Percentiles rank a stretch among this genome's conserved stretches.
Conservation (phyloP, 2,113 vertebrate species). For the Oophaga pumilio region DNA sequence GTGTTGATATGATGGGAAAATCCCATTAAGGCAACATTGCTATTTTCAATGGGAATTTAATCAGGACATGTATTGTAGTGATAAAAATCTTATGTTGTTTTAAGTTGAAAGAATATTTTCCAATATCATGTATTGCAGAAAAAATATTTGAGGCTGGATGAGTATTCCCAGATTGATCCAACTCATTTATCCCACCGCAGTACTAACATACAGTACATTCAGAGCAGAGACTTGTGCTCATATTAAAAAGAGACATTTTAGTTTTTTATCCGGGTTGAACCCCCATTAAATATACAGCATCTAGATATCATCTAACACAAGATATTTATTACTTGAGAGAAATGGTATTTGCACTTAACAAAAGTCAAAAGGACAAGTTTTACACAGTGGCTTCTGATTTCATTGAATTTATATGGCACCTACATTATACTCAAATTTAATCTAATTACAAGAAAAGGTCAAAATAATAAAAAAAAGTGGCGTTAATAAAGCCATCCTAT, state of each 20-base stretch:
- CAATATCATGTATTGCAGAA: too few species aligned
- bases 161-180: background rate
- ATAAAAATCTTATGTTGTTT: too few species aligned
- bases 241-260: background rate
- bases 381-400: slow-evolving; percentile 52
- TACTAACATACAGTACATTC: background rate
- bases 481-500: slow-evolving; percentile 43
- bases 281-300: background rate
- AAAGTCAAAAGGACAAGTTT: slow-evolving; percentile 49
- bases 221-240: background rate
- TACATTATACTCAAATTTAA: slow-evolving; percentile 61
- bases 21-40: too few species aligned
- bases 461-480: slow-evolving; percentile 62
- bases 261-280: background rate
- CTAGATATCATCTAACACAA: background rate
- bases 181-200: background rate
- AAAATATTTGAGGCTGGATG: too few species aligned
- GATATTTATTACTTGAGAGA: slow-evolving; percentile 5
- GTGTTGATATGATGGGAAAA: too few species aligned
- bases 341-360: slow-evolving; percentile 18
- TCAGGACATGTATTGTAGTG: too few species aligned
- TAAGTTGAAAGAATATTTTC: too few species aligned
- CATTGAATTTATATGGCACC: slow-evolving; percentile 60
- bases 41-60: too few species aligned
- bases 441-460: slow-evolving; percentile 68